Conservation (phyloP, 2,113 vertebrate species). For the Gadus macrocephalus region DNA sequence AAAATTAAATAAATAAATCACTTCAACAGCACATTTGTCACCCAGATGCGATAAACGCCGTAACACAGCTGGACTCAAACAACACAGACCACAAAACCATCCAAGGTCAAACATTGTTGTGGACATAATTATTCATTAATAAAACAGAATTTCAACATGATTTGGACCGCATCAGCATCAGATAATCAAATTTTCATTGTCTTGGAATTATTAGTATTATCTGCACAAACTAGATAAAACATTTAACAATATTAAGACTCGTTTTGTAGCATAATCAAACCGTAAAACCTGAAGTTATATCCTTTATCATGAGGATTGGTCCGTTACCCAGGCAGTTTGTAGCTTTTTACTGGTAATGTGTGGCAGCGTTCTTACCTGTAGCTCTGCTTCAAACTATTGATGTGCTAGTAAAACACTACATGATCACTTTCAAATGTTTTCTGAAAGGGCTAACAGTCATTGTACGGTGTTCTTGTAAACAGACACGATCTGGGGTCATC, state of each 20-base stretch:
- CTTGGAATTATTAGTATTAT: slow-evolving; percentile 13
- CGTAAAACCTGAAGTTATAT: not conserved
- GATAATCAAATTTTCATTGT: slow-evolving; percentile 12
- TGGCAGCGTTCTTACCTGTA: slow-evolving; percentile 19
- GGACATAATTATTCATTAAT: not conserved
- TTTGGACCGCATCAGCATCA: not conserved
- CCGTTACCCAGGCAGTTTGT: slow-evolving; percentile 46
- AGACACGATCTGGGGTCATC: too few relatives aligned
- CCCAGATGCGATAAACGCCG: too few relatives aligned
- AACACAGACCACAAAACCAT: too few relatives aligned
- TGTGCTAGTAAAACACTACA: slow-evolving; percentile 14
- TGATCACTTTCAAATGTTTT: not conserved
- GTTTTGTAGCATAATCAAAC: not conserved
- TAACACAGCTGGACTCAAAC: too few relatives aligned
- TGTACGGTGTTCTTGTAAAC: slow-evolving; percentile 3
- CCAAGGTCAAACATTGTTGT: too few relatives aligned
- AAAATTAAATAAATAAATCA: too few relatives aligned
- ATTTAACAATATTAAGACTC: not conserved
- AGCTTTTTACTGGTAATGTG: slow-evolving; percentile 49
- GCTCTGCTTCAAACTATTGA: not conserved
- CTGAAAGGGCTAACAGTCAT: slow-evolving; percentile 36
- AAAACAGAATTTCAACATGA: slow-evolving; percentile 7
- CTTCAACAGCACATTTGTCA: too few relatives aligned
- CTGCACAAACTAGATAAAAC: slow-evolving; percentile 4
- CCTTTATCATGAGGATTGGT: not conserved